A percentile compares a stretch with the other conserved stretches of the same genome.
Conservation (phyloP, 64 coral and sea anemone species). For the Dendronephthya gigantea region DNA sequence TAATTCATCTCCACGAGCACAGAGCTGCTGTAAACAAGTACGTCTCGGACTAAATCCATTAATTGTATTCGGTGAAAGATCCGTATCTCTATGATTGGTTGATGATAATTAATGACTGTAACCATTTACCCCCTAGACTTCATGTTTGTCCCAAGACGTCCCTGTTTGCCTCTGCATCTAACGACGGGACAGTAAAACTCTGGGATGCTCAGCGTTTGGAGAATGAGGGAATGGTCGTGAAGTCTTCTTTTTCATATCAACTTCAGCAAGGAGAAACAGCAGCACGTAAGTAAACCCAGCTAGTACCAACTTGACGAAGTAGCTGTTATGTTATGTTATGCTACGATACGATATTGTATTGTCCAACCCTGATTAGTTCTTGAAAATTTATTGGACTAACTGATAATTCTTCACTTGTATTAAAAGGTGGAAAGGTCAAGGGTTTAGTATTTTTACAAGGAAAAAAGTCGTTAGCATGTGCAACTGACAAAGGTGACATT, state of each 20-base stretch:
- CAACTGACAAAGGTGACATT: slow-evolving; percentile 71
- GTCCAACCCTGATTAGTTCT: too few species aligned
- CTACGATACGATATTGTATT: too few species aligned
- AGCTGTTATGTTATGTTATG: too few species aligned
- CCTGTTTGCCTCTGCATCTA: slow-evolving; percentile 77
- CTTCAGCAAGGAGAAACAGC: slow-evolving; percentile 40
- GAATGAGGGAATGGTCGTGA: slow-evolving; percentile 64
- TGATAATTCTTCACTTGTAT: background rate
- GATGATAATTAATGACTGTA: background rate
- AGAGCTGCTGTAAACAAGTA: slow-evolving; percentile 83
- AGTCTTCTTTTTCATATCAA: slow-evolving; percentile 61
- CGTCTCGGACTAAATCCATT: background rate
- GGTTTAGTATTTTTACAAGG: slow-evolving; percentile 76
- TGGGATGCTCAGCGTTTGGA: slow-evolving; percentile 92
- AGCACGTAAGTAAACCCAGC: background rate
- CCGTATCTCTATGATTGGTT: background rate
- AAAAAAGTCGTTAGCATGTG: slow-evolving; percentile 74
- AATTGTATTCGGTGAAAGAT: background rate
- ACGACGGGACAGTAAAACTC: slow-evolving; percentile 91
- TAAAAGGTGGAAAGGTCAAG: slow-evolving; percentile 70
- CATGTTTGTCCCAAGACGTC: slow-evolving; percentile 62
- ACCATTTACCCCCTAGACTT: slow-evolving; percentile 26
- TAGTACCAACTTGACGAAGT: background rate
- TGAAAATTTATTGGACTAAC: too few species aligned
- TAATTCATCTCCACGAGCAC: slow-evolving; percentile 94